Evolutionary conservation across 53 echinoderm and acorn worm genomes (phyloP).

Genomic region (Antedon mediterranea): DNA sequence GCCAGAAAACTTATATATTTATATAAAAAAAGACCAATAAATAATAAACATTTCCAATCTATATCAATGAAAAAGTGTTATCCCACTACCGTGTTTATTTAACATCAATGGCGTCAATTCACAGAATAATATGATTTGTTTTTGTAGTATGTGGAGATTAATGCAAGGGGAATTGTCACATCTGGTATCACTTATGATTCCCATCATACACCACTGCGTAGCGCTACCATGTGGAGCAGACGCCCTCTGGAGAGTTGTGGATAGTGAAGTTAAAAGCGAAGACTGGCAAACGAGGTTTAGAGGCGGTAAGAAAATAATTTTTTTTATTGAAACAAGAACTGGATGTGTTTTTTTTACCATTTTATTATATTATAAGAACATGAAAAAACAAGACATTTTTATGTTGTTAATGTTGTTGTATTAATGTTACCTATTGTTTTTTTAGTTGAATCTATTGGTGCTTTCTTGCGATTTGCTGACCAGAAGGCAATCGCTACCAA

Average conservation of each 20-base stretch:
- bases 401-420: background rate
- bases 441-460: slow-evolving; percentile 67
- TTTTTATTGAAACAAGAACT: background rate
- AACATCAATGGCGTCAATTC: too few relatives aligned
- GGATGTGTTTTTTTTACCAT: background rate
- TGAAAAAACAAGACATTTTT: background rate
- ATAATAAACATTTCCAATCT: too few relatives aligned
- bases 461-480: slow-evolving; percentile 66
- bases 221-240: slow-evolving; percentile 71
- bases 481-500: slow-evolving; percentile 78
- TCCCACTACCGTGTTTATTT: too few relatives aligned
- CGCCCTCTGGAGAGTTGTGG: slow-evolving; percentile 79
- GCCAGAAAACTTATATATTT: too few relatives aligned
- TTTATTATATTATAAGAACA: background rate
- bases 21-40: too few relatives aligned
- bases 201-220: slow-evolving; percentile 67
- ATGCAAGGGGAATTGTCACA: slow-evolving; percentile 67
- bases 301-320: slow-evolving; percentile 75
- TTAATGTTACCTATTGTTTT: background rate
- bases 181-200: slow-evolving; percentile 68
- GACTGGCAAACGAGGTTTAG: slow-evolving; percentile 86
- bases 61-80: too few relatives aligned
- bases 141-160: slow-evolving; percentile 70
- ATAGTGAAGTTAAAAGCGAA: slow-evolving; percentile 57
- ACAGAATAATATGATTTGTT: background rate